Base-by-base conservation (phyloP, 1,140 invertebrate species). In the Bombus affinis region DNA sequence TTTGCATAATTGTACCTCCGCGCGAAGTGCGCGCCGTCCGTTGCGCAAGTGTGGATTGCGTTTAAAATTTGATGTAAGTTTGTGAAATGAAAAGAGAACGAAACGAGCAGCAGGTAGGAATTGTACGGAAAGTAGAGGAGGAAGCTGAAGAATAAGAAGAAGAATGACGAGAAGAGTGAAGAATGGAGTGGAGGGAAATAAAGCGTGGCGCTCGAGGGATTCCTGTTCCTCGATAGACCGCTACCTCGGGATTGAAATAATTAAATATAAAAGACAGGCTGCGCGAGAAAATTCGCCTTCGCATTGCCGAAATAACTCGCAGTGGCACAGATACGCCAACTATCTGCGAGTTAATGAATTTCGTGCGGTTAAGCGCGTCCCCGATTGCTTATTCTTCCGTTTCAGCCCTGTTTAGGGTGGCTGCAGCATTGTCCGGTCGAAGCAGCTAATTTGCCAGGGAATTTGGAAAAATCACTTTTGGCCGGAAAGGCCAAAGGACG, bases 1-100 rank as follows among this genome's bases (percentile, higher is more conserved):
- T 94, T 94, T 93, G 93, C 94, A 94, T 95, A 94, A 95, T 95
- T 94, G 92, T 92, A 91, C 83, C 66, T 76, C 88, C 77, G 84
- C 66, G 79, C 75, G 59, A 73, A 88, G 47, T 75, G 32, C 44
- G n/a, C 42, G 74, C 32, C 68, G 57, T 62, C 32, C 77, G 53
- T 74, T 44, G 78, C 35, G 78, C 78, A 74, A 81, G 59, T 66
- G 71, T 25, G 57, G 44, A 65, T 74, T 81, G 59, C 37, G 62
- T 68, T 66, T 68, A 68, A 74, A 66, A 62, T 81, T 81, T 81
- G 44, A 57, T 57, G 59, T 68, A 57, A 57, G 35, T 74, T 35
- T 18, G 66, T n/a, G 35, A 47, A 53, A 75, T 35, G 28, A 15
- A 44, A 35, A 39, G 1, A 1, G 35, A 12, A 8, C 2, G 0